Conservation (phyloP, 2,888 invertebrate genomes). For the Drosophila seclusa region DNA sequence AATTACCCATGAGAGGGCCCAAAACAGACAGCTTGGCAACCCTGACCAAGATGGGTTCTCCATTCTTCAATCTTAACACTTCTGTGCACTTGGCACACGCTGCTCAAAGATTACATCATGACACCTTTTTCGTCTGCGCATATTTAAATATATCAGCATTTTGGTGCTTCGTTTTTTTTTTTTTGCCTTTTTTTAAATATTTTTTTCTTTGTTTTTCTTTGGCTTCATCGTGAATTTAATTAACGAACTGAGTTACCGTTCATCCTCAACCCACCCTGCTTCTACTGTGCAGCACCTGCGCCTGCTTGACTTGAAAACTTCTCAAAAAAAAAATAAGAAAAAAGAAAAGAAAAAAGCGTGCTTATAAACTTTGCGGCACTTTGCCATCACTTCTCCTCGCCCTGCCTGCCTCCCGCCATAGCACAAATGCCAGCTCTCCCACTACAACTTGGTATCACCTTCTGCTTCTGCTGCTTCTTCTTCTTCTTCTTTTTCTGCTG, state of each 20-base stretch:
- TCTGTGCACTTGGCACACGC: conserved; percentile 39
- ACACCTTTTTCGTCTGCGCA: conserved; percentile 40
- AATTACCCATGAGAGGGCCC: conserved; percentile 35
- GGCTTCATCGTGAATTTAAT: conserved; percentile 52
- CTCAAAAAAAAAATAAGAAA: not conserved
- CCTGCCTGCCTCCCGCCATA: not conserved
- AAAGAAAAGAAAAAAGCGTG: conserved; percentile 15
- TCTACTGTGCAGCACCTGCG: not conserved
- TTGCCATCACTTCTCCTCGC: conserved; percentile 6
- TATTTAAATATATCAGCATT: conserved; percentile 20
- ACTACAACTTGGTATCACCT: conserved; percentile 22
- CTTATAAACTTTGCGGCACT: conserved; percentile 56
- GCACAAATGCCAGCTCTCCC: conserved; percentile 18
- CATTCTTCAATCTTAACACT: conserved; percentile 13
- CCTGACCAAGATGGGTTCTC: not conserved
- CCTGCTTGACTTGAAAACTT: conserved; percentile 44
- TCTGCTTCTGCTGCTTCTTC: conserved; percentile 8
- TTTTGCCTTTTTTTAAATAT: not conserved
- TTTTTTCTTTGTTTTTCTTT: conserved; percentile 12
- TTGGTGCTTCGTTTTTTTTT: not conserved
- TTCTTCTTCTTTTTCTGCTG: conserved; percentile 9
- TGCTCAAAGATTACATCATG: conserved; percentile 50
- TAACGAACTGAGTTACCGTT: conserved; percentile 52
- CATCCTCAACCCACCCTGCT: not conserved
- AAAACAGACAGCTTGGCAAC: conserved; percentile 13